phyloP scores from a whole-genome alignment of 2,888 invertebrate species.

The Psylliodes chrysocephalus region DNA sequence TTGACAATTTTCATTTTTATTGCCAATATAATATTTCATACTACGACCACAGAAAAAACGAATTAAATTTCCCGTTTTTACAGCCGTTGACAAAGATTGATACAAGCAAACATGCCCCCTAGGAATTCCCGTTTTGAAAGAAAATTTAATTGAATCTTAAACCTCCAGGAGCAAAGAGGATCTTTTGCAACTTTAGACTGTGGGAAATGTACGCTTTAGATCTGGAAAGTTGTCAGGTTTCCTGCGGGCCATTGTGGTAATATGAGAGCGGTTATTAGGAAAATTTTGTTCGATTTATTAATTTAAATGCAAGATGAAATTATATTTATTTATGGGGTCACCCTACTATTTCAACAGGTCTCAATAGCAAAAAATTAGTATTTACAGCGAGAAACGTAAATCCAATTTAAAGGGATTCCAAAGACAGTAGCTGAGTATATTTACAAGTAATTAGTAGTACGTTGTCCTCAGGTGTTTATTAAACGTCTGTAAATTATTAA shows the following conservation, averaged over 20 bases:
- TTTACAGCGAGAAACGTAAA: too few relatives aligned
- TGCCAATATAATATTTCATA: background rate
- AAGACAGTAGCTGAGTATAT: too few relatives aligned
- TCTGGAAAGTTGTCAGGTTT: background rate
- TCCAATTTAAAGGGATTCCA: too few relatives aligned
- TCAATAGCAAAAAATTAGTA: too few relatives aligned
- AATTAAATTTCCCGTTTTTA: background rate
- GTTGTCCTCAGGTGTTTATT: too few relatives aligned
- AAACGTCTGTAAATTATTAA: too few relatives aligned
- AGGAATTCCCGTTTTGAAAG: background rate
- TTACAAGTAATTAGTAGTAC: too few relatives aligned
- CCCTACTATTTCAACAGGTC: too few relatives aligned
- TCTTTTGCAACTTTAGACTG: background rate
- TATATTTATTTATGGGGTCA: too few relatives aligned
- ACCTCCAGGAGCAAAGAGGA: background rate
- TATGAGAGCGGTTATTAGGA: background rate
- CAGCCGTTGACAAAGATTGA: background rate
- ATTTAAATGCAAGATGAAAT: too few relatives aligned
- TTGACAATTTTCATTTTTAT: too few relatives aligned
- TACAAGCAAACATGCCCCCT: background rate
- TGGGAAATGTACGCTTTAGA: background rate
- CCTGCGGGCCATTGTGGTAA: background rate
- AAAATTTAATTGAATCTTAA: constrained; percentile 1
- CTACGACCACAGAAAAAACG: background rate
- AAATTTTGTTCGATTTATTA: background rate